Conservation (phyloP, 1,140 invertebrate genomes). For the Rhagoletis zephyria region DNA sequence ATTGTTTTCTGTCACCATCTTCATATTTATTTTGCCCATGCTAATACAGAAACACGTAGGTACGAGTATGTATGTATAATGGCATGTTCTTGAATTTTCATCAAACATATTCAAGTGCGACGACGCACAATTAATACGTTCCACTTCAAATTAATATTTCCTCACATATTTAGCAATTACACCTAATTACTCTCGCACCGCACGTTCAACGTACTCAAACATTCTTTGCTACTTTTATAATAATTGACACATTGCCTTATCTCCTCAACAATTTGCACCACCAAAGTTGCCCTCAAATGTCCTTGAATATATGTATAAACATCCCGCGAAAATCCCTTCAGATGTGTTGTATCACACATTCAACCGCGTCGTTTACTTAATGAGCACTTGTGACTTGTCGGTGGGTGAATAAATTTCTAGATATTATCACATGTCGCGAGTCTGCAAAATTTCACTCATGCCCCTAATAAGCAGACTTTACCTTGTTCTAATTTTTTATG, state of each 20-base stretch:
- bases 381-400: background rate
- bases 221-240: background rate
- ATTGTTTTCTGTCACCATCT: too few relatives aligned
- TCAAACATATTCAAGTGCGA: background rate
- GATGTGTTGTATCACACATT: background rate
- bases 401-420: background rate
- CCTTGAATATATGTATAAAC: conserved; percentile 10
- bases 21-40: too few relatives aligned
- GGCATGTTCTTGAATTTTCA: background rate
- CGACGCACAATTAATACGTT: background rate
- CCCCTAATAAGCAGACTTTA: background rate
- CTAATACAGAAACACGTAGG: too few relatives aligned
- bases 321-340: background rate
- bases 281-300: conserved; percentile 28
- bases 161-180: background rate
- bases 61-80: background rate
- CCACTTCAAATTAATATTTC: background rate
- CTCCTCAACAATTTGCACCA: background rate
- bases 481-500: background rate
- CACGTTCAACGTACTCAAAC: background rate
- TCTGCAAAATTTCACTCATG: background rate
- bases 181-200: background rate
- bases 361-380: background rate
- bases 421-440: background rate
- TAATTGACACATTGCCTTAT: conserved; percentile 38